Evolutionary conservation across 2,797 vertebrate species (phyloP), one percentile per base, ranked within the genome.

Genomic region (Pithecia hirsuta): DNA sequence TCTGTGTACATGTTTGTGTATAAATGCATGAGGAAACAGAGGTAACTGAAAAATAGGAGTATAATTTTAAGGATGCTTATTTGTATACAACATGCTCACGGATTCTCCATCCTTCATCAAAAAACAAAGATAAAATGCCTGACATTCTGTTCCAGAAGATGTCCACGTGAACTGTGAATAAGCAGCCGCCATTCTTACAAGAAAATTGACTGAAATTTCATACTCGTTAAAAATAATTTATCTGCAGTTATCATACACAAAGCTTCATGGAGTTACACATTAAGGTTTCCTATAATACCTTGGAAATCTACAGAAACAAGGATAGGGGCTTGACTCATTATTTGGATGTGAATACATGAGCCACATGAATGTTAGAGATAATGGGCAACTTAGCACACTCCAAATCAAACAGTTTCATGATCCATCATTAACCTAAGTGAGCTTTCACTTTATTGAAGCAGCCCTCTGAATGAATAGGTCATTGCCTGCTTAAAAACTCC

Each of bases 371-470:
- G 98, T 98, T 97, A 97, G 97, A 90, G 97, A 98, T 99, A 99
- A 99, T 98, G 98, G 98, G 97, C 94, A 98, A 99, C 98, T 97
- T 93, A 97, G 95, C 85, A 97, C 93, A 95, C 86, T 98, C 98
- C 97, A 98, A 99, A 98, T 98, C 90, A 92, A 99, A 99, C 97
- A 97, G 93, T 96, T 92, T 98, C 93, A 98, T 97, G 98, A 99
- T 99, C 98, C 98, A 99, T 99, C 99, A 99, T 99, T 99, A 98
- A 99, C 98, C 98, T 99, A 98, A 99, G 98, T 98, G 98, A 98
- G 98, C 95, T 97, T 96, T 93, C 93, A 97, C 98, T 98, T 98
- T 98, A 98, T 88, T 97, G 97, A 98, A 98, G 98, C 59, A 96
- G 89, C 97, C 98, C 96, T 97, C 93, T 96, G 97, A 97, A 97